Base-by-base conservation (phyloP, 1,140 invertebrate species). In the Ectropis grisescens region DNA sequence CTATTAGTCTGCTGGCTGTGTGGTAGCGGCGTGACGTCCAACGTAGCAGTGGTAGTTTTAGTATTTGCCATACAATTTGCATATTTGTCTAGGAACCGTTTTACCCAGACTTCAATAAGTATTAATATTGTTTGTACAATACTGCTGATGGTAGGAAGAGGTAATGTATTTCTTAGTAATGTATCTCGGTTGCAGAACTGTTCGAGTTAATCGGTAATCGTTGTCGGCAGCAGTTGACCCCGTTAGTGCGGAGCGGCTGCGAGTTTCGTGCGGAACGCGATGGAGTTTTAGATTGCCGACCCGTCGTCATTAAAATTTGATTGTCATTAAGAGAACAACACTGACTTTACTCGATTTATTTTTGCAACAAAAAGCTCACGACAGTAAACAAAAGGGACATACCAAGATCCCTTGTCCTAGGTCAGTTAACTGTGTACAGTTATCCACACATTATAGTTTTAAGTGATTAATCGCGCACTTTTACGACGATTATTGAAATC, bases 21-120 rank as follows among this genome's bases (percentile, higher is more conserved):
- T 33, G 37, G 45, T 35, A 40, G 41, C 49, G 48, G 54, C 37
- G 49, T 57, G 46, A 47, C 53, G 16, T 44, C 40, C 36, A 55
- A 53, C 35, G 29, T 33, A 56, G 50, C 52, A 59, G 56, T 37
- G 39, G 39, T 41, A 37, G 43, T 55, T 55, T 54, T 58, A 54
- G 61, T 76, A 64, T 76, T 76, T 76, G 56, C 41, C 50, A 56
- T 52, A 60, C 71, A 74, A 76, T 76, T 70, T 69, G 48, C 55
- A 37, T 65, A 55, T 71, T 71, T 71, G 58, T 41, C 50, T 58
- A 68, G 67, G 58, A 69, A 65, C 43, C 40, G 55, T 60, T 71
- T 62, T n/a, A 53, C 59, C 50, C 46, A n/a, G n/a, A n/a, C 45
- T 46, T 47, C 35, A 9, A 29, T 35, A 9, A 22, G 19, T 4